Percentiles rank a stretch among this genome's conserved stretches.
phyloP scores from a whole-genome alignment of 92 coral and sea anemone genomes.

The Umimayanthus kanabou region DNA sequence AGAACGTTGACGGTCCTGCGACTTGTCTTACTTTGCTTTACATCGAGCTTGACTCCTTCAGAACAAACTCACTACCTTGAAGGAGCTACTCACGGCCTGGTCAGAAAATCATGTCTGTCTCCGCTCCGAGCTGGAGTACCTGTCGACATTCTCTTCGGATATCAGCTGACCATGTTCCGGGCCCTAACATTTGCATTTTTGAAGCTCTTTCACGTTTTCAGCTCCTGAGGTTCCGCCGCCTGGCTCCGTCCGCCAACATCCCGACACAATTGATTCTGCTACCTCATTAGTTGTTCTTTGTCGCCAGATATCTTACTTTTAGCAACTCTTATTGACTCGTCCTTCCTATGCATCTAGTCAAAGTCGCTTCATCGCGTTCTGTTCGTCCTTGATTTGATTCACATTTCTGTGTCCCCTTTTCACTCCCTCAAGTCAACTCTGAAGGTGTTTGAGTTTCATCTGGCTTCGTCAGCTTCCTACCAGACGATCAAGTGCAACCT shows the following conservation, averaged over 20 bases:
- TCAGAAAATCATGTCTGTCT: background rate
- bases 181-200: constrained; percentile 49
- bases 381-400: background rate
- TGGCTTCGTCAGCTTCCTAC: constrained; percentile 50
- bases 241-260: constrained; percentile 36
- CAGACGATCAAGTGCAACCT: constrained; percentile 56
- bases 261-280: constrained; percentile 8
- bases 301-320: constrained; percentile 16
- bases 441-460: constrained; percentile 47
- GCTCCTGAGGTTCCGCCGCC: constrained; percentile 51
- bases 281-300: constrained; percentile 25
- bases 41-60: constrained; percentile 55
- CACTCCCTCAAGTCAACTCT: constrained; percentile 43
- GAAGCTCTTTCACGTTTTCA: constrained; percentile 59
- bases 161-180: constrained; percentile 51
- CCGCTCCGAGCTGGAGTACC: constrained; percentile 33
- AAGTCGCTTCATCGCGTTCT: constrained; percentile 20
- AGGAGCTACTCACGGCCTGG: constrained; percentile 25
- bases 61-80: constrained; percentile 36
- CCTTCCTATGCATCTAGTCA: constrained; percentile 43
- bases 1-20: constrained; percentile 53
- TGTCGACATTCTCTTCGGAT: too few species aligned
- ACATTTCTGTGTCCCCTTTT: background rate
- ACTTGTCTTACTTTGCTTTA: constrained; percentile 40
- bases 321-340: constrained; percentile 39